A percentile compares a stretch with the other conserved stretches of the same genome.
Evolutionary conservation across 2,797 vertebrate species (phyloP).

Genomic region (Girardinus metallicus): DNA sequence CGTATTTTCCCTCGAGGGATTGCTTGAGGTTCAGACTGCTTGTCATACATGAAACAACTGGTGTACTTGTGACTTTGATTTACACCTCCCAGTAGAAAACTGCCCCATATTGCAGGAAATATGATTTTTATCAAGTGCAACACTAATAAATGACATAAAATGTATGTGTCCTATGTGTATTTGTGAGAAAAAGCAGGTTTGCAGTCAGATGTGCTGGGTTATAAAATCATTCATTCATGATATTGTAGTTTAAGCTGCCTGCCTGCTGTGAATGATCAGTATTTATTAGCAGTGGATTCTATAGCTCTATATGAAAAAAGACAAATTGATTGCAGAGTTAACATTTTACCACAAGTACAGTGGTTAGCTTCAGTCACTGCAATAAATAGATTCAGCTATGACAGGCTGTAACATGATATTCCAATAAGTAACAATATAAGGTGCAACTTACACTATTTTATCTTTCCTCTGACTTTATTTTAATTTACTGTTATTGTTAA

Average conservation of each 20-base stretch:
- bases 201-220: background rate
- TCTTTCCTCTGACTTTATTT: too few relatives aligned
- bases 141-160: background rate
- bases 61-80: background rate
- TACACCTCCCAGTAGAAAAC: background rate
- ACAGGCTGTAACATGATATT: background rate
- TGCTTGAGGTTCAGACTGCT: slow-evolving; percentile 12
- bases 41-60: background rate
- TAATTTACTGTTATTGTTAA: background rate
- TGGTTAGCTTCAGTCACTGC: background rate
- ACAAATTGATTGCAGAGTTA: background rate
- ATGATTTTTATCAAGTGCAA: background rate
- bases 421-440: background rate
- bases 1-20: slow-evolving; percentile 16
- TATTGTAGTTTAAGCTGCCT: background rate
- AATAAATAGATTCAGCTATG: background rate
- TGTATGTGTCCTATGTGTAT: background rate
- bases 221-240: background rate
- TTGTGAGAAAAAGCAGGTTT: background rate
- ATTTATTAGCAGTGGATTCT: background rate
- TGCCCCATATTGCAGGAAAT: background rate
- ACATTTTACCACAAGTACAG: background rate
- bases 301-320: background rate
- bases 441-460: too few relatives aligned
- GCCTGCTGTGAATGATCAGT: background rate